Percentiles rank a stretch among this genome's conserved stretches.
Evolutionary conservation across 2,113 vertebrate species (phyloP).

Genomic region (Coregonus clupeaformis): DNA sequence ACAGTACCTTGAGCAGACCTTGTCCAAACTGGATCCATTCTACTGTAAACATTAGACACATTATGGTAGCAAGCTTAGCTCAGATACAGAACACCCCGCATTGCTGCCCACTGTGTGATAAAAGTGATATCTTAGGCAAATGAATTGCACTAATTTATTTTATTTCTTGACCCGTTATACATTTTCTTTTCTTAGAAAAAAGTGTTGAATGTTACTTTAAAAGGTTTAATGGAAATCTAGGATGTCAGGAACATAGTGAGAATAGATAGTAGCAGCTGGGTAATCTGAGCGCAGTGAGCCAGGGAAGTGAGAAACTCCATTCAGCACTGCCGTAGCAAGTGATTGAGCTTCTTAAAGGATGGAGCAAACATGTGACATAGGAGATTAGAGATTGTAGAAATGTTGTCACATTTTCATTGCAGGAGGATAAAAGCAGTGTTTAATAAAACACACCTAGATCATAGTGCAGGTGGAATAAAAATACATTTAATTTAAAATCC

Average conservation of each 20-base stretch:
- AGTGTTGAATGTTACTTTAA: constrained; percentile 58
- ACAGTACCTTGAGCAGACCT: constrained; percentile 55
- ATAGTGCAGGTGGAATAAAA: constrained; percentile 20
- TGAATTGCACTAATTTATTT: neutral
- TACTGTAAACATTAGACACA: neutral
- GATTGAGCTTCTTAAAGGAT: constrained; percentile 12
- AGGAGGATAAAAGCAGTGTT: constrained; percentile 27
- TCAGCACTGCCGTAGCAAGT: neutral
- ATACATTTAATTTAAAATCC: constrained; percentile 74
- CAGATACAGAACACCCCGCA: constrained; percentile 51
- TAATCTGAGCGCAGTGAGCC: neutral
- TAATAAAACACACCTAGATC: constrained; percentile 22
- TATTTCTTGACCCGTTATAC: too few relatives aligned
- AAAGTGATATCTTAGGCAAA: constrained; percentile 24
- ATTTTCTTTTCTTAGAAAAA: constrained; percentile 49
- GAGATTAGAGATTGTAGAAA: constrained; percentile 10
- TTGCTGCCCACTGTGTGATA: neutral
- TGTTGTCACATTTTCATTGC: constrained; percentile 24
- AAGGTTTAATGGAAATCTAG: constrained; percentile 44
- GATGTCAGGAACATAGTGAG: neutral
- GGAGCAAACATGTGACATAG: neutral
- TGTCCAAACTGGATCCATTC: too few relatives aligned
- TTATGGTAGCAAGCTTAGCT: constrained; percentile 14
- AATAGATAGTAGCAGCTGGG: constrained; percentile 66
- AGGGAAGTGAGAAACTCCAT: neutral